A percentile compares a stretch with the other conserved stretches of the same genome.
Conservation (phyloP, 2,113 vertebrate genomes). For the Brienomyrus brachyistius region DNA sequence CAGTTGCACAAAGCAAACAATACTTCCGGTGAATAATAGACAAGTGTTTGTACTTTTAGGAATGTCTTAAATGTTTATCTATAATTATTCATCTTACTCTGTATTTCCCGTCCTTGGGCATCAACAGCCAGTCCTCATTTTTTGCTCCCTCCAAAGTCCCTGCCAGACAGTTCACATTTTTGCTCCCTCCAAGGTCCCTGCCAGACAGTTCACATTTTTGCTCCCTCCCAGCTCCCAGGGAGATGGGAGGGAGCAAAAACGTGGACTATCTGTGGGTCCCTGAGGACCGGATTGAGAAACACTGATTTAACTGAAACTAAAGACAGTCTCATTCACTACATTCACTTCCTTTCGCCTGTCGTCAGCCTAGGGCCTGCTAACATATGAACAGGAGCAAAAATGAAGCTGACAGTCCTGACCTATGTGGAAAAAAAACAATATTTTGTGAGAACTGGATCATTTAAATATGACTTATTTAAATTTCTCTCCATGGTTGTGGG, state of each 20-base stretch:
- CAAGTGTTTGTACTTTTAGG: neutral
- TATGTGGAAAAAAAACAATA: neutral
- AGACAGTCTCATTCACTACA: neutral
- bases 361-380: neutral
- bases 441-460: neutral
- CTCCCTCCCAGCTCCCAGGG: neutral
- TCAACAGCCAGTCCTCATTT: neutral
- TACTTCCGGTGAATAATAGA: neutral
- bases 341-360: neutral
- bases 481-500: neutral
- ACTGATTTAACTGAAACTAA: neutral
- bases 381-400: neutral
- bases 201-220: neutral
- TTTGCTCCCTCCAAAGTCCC: too few species aligned
- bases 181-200: neutral
- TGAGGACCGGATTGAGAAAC: neutral
- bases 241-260: neutral
- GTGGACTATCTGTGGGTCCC: neutral
- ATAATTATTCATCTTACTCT: neutral
- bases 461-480: neutral
- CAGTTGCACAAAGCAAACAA: neutral
- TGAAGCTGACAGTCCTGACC: neutral
- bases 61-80: neutral
- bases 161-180: neutral
- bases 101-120: neutral